These are phyloP conservation scores for Boloria euphrosyne DNA, from an alignment of 2,888 invertebrate genomes.

Conservation along the genomic window DNA sequence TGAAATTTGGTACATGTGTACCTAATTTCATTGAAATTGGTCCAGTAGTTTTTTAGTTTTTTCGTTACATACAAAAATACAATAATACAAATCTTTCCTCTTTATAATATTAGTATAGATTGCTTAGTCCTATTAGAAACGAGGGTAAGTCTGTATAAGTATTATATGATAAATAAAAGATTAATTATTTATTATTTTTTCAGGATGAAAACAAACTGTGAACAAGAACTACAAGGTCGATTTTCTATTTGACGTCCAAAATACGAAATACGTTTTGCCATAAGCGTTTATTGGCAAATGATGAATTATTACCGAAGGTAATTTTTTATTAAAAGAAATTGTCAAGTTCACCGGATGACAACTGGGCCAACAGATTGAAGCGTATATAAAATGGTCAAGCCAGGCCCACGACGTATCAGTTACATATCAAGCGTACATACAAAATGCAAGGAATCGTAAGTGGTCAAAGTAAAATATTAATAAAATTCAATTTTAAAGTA, in stretches of 20 bases:
- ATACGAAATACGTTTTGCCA: slow-evolving; percentile 2
- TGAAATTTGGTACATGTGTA: no score
- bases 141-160: no score
- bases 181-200: no score
- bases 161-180: no score
- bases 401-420: slow-evolving; percentile 57
- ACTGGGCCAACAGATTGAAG: slow-evolving; percentile 54
- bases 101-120: no score
- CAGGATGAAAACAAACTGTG: no score
- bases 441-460: slow-evolving; percentile 64
- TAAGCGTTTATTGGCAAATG: slow-evolving; percentile 17
- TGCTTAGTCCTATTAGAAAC: no score
- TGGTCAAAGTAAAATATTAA: neutral
- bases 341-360: slow-evolving; percentile 54
- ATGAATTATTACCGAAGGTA: slow-evolving; percentile 26
- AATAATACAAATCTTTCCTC: no score
- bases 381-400: slow-evolving; percentile 59
- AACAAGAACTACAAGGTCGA: neutral
- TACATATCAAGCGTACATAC: slow-evolving; percentile 48
- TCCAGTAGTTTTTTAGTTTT: no score
- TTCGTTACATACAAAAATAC: no score
- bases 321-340: slow-evolving; percentile 38
- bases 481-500: neutral
- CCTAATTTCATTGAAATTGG: no score
- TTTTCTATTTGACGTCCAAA: neutral